Conservation (phyloP, 2,888 invertebrate genomes). For the Trichopria drosophilae region DNA sequence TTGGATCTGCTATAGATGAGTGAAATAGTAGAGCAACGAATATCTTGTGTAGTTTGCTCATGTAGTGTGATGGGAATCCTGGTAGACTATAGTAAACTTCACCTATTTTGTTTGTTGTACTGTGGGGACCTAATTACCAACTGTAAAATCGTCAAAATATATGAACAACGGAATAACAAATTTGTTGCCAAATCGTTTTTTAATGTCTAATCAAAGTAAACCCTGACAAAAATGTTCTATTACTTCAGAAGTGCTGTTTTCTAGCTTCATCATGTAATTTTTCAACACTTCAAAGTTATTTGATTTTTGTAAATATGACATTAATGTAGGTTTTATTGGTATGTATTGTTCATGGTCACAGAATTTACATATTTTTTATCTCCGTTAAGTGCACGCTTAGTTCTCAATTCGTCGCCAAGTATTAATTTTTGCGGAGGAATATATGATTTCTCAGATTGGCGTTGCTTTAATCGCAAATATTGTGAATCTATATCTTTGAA, state of each 20-base stretch:
- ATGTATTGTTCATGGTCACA: conserved; percentile 7
- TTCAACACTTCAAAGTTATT: conserved; percentile 4
- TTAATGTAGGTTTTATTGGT: background rate
- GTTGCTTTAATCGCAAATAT: too few species aligned
- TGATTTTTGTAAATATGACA: conserved; percentile 3
- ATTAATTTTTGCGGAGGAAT: too few species aligned
- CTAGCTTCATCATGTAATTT: conserved; percentile 1
- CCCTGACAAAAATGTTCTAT: conserved; percentile 21
- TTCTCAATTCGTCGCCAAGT: too few species aligned
- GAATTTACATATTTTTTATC: too few species aligned
- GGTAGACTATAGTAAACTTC: conserved; percentile 17
- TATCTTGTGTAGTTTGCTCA: conserved; percentile 12
- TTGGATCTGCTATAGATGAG: conserved; percentile 7
- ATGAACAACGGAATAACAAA: too few species aligned
- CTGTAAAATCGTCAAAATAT: conserved; percentile 21
- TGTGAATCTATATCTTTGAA: too few species aligned
- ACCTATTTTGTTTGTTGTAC: conserved; percentile 16
- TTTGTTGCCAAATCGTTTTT: conserved; percentile 12
- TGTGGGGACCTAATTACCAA: conserved; percentile 16
- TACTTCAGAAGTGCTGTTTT: background rate
- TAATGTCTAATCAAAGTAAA: conserved; percentile 15
- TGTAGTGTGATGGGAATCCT: conserved; percentile 7
- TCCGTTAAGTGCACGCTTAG: too few species aligned
- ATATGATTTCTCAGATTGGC: too few species aligned
- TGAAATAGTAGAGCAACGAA: conserved; percentile 17